phyloP scores from a whole-genome alignment of 2,113 vertebrate species.

The Callionymus lyra region DNA sequence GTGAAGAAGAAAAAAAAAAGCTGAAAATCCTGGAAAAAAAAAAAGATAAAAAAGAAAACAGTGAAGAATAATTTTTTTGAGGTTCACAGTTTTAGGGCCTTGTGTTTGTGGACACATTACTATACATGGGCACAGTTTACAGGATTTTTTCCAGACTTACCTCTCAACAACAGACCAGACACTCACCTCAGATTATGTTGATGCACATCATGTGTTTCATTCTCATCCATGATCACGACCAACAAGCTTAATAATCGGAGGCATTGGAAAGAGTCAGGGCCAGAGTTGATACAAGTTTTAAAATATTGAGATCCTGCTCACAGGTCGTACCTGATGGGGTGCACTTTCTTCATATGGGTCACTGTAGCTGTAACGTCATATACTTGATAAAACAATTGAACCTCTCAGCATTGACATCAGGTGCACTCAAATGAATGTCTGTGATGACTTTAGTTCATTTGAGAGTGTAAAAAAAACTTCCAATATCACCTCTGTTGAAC shows the following conservation, averaged over 20 bases:
- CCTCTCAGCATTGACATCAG: conserved; percentile 10
- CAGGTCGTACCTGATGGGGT: conserved; percentile 12
- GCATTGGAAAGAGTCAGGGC: not conserved
- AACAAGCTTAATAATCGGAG: conserved; percentile 17
- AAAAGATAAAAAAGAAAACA: conserved; percentile 46
- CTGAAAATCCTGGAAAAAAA: conserved; percentile 58
- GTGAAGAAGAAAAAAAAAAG: conserved; percentile 46
- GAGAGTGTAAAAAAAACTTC: conserved; percentile 31
- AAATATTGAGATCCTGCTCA: conserved; percentile 16
- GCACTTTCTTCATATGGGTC: conserved; percentile 22
- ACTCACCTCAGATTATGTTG: conserved; percentile 56
- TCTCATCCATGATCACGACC: conserved; percentile 33
- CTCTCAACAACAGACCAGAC: conserved; percentile 51
- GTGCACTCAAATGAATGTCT: conserved; percentile 5
- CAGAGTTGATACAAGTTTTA: not conserved
- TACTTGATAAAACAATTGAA: conserved; percentile 21
- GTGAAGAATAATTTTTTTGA: conserved; percentile 43
- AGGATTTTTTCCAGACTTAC: conserved; percentile 58
- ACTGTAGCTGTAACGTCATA: conserved; percentile 23
- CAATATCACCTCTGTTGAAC: conserved; percentile 35
- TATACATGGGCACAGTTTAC: conserved; percentile 55
- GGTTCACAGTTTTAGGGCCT: conserved; percentile 60
- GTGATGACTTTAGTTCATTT: not conserved
- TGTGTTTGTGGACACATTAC: conserved; percentile 42
- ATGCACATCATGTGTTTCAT: conserved; percentile 44